A percentile compares a stretch with the other conserved stretches of the same genome.
Conservation (phyloP, 1,140 invertebrate genomes). For the Lineus longissimus region DNA sequence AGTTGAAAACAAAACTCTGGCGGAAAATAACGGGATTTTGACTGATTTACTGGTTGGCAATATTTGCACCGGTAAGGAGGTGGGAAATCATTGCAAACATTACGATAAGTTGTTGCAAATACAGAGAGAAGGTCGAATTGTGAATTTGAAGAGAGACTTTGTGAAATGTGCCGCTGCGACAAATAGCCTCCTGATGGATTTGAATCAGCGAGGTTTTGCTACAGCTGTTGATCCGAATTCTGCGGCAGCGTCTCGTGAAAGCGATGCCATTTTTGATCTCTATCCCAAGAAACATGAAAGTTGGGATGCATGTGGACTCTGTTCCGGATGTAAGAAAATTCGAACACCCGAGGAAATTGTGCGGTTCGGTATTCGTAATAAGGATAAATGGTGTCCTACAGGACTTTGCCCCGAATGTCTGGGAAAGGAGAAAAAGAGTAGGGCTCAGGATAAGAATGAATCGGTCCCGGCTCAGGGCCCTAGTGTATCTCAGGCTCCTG, state of each 20-base stretch:
- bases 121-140: background rate
- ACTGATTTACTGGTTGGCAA: slow-evolving; percentile 3
- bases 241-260: background rate
- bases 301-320: background rate
- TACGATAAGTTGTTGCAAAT: background rate
- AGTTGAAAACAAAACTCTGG: slow-evolving; percentile 5
- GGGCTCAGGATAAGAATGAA: background rate
- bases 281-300: background rate
- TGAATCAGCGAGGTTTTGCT: background rate
- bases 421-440: background rate
- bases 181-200: background rate
- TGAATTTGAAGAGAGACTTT: slow-evolving; percentile 4
- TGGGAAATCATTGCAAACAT: background rate
- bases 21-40: background rate
- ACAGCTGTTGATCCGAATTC: background rate
- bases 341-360: slow-evolving; percentile 1
- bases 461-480: no score
- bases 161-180: slow-evolving; percentile 5
- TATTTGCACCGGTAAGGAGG: background rate
- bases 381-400: no score
- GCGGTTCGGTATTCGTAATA: background rate
- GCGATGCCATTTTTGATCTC: background rate
- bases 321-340: slow-evolving; percentile 1
- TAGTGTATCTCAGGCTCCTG: no score
- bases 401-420: no score